A percentile compares a stretch with the other conserved stretches of the same genome.
Evolutionary conservation across 2,113 vertebrate genomes (phyloP).

Genomic region (Empidonax traillii): DNA sequence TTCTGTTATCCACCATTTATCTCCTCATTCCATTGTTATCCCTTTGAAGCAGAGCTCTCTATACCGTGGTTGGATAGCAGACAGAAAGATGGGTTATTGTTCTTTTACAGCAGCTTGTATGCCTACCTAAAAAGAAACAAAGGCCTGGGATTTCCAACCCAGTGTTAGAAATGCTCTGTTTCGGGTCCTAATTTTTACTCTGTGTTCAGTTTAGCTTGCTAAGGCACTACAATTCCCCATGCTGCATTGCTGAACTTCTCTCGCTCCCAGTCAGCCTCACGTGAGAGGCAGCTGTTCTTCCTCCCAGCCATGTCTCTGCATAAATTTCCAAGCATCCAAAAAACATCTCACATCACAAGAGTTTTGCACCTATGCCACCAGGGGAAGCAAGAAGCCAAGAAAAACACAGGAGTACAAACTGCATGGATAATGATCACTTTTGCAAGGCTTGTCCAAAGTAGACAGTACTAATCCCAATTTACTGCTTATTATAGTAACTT

Average conservation of each 20-base stretch:
- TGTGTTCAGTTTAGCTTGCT: background rate
- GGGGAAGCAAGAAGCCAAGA: slow-evolving; percentile 35
- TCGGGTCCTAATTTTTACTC: background rate
- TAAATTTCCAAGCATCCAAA: background rate
- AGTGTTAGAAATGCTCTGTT: background rate
- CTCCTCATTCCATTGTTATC: background rate
- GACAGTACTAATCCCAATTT: background rate
- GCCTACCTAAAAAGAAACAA: background rate
- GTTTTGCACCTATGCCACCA: background rate
- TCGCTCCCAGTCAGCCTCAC: accelerated
- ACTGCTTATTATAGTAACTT: background rate
- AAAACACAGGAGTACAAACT: background rate
- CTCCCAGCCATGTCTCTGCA: background rate
- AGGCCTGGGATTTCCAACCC: background rate
- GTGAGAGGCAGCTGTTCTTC: background rate
- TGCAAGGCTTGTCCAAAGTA: background rate
- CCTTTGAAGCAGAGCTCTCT: background rate
- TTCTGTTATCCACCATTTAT: background rate
- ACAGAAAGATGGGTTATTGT: background rate
- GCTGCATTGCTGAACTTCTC: background rate
- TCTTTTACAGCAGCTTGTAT: background rate
- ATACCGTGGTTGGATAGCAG: background rate
- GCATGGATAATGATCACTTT: background rate
- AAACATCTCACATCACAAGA: background rate
- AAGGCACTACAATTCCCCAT: background rate